Evolutionary conservation across 1,140 invertebrate species (phyloP).

Genomic region (Drosophila seguyi): DNA sequence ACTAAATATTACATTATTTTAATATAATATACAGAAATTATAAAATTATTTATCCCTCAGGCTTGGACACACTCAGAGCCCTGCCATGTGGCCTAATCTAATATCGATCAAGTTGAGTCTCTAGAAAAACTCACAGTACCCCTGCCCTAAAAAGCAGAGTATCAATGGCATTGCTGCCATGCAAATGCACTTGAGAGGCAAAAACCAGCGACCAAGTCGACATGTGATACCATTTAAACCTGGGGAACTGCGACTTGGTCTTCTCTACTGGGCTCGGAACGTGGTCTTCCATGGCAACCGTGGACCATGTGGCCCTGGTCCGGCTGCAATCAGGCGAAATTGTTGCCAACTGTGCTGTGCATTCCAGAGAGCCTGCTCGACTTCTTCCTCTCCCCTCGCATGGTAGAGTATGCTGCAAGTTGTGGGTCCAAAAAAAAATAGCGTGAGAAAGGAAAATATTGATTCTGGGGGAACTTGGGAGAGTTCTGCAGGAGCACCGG

Average conservation of each 20-base stretch:
- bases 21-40: too few species aligned
- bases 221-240: conserved; percentile 78
- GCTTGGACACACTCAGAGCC: background rate
- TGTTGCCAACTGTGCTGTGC: conserved; percentile 77
- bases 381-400: conserved; percentile 29
- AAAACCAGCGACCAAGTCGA: conserved; percentile 55
- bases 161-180: conserved; percentile 59
- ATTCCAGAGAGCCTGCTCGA: conserved; percentile 64
- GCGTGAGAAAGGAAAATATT: conserved; percentile 84
- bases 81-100: conserved; percentile 54
- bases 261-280: conserved; percentile 19
- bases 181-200: conserved; percentile 72
- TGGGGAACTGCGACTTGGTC: conserved; percentile 27
- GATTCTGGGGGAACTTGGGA: conserved; percentile 55
- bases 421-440: conserved; percentile 50
- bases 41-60: background rate
- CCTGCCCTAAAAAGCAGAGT: conserved; percentile 16
- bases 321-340: conserved; percentile 74
- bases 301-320: conserved; percentile 35
- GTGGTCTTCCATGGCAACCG: conserved; percentile 28
- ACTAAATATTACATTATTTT: too few species aligned
- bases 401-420: background rate
- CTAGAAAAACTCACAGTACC: conserved; percentile 44
- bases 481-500: conserved; percentile 14
- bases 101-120: conserved; percentile 22